Evolutionary conservation across 2,888 invertebrate genomes (phyloP), one percentile per base, ranked within the genome.

Genomic region (Rotaria macrura): DNA sequence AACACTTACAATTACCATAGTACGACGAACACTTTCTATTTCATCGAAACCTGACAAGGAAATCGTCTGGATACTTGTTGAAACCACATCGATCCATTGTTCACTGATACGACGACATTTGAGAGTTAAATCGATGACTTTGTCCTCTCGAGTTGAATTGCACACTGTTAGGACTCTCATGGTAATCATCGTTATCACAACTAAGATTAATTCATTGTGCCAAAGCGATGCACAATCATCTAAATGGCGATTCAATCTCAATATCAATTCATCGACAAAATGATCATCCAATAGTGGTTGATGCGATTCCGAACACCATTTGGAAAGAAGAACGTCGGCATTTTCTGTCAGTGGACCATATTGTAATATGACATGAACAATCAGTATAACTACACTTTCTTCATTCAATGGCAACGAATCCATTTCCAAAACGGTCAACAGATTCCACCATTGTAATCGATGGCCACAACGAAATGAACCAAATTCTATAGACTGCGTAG

Each of bases 391-490:
- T 2, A 55, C 55, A 55, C 55, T 55, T 55, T 55, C 55, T n/a
- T 55, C n/a, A 55, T 9, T 10, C 6, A 55, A 5, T 6, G 55
- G 2, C n/a, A 55, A n/a, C 25, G 55, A 55, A 55, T 55, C 55
- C 7, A 55, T 6, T 55, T 55, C 55, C 3, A 55, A n/a, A 4
- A 55, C 12, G 10, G 10, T n/a, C n/a, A 55, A n/a, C 25, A 55
- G 10, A 55, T 55, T 55, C 55, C 65, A 65, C 65, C 65, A 65
- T 65, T 29, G 65, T 29, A 65, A n/a, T 1, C 65, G 65, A 65
- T 65, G 65, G 6, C 79, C 79, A 1, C 43, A 79, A 38, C 79
- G 79, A 79, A 79, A 79, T n/a, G 79, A 79, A 14, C 79, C 79
- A n/a, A 38, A 79, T 79, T 79, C 79, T 14, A 79, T 43, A 43